Evolutionary conservation across 2,888 invertebrate species (phyloP).

Genomic region (Spilosoma lubricipeda): DNA sequence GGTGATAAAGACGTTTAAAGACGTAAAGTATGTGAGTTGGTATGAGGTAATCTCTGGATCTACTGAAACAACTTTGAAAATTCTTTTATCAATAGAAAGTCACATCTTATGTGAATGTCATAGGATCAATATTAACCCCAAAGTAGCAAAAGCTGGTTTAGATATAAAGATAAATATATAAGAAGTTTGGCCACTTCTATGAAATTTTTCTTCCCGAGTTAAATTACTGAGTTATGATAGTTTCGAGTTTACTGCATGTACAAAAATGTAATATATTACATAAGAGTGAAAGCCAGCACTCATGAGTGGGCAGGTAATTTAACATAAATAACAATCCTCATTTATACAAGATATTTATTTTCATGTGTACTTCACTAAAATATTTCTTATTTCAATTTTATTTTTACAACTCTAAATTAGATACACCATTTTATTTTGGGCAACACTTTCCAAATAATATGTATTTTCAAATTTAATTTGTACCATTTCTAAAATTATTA

Average conservation of each 20-base stretch:
- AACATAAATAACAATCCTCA: not conserved
- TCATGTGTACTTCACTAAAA: not conserved
- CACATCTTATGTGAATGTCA: too few relatives aligned
- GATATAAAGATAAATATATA: not conserved
- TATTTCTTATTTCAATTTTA: not conserved
- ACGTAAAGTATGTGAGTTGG: too few relatives aligned
- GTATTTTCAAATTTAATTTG: not conserved
- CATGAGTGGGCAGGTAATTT: not conserved
- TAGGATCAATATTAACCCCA: too few relatives aligned
- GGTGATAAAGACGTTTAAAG: too few relatives aligned
- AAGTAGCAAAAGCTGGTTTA: not conserved
- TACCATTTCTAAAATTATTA: not conserved
- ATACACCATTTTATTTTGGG: not conserved
- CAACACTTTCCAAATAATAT: not conserved
- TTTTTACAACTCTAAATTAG: not conserved
- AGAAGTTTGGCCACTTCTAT: not conserved
- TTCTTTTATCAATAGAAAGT: too few relatives aligned
- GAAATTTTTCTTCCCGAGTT: not conserved
- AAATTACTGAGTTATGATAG: not conserved
- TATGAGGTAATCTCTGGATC: too few relatives aligned
- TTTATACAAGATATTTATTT: not conserved
- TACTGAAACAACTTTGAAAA: too few relatives aligned
- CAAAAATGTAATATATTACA: slow-evolving; percentile 3
- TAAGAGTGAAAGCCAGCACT: slow-evolving; percentile 9
- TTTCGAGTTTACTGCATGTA: not conserved